Conservation (phyloP, 1,140 invertebrate species). For the Maniola jurtina region DNA sequence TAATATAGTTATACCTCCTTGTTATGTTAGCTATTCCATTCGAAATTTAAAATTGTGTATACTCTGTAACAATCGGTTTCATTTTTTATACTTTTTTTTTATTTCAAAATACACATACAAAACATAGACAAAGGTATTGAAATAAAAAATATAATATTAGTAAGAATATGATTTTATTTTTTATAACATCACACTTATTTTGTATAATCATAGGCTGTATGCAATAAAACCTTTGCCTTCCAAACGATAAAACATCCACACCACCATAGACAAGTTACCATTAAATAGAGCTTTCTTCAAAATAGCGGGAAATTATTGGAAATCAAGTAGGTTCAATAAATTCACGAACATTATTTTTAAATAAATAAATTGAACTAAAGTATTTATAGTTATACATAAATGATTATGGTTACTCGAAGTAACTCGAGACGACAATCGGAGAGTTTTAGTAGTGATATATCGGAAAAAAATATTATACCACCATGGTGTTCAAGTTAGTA, state of each 20-base stretch:
- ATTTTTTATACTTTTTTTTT: too few relatives aligned
- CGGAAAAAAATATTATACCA: conserved; percentile 47
- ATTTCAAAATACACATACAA: too few relatives aligned
- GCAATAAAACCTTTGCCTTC: conserved; percentile 3
- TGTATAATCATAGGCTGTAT: not conserved
- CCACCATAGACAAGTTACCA: not conserved
- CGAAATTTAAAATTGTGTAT: too few relatives aligned
- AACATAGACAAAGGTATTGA: too few relatives aligned
- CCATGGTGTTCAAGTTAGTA: conserved; percentile 63
- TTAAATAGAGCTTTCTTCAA: not conserved
- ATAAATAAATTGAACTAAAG: not conserved
- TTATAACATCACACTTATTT: not conserved
- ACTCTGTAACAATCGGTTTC: too few relatives aligned
- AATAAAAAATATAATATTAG: too few relatives aligned
- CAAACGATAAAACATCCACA: not conserved
- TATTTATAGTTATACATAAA: conserved; percentile 22
- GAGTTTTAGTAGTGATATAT: conserved; percentile 42
- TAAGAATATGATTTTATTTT: not conserved
- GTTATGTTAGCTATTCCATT: too few relatives aligned
- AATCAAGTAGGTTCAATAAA: not conserved
- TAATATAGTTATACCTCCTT: too few relatives aligned
- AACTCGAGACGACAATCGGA: conserved; percentile 41
- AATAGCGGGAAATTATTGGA: conserved; percentile 9
- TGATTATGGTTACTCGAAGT: conserved; percentile 46
- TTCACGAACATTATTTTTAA: not conserved